phyloP scores from a whole-genome alignment of 2,797 vertebrate species.

The Cryptoblepharus egeriae region DNA sequence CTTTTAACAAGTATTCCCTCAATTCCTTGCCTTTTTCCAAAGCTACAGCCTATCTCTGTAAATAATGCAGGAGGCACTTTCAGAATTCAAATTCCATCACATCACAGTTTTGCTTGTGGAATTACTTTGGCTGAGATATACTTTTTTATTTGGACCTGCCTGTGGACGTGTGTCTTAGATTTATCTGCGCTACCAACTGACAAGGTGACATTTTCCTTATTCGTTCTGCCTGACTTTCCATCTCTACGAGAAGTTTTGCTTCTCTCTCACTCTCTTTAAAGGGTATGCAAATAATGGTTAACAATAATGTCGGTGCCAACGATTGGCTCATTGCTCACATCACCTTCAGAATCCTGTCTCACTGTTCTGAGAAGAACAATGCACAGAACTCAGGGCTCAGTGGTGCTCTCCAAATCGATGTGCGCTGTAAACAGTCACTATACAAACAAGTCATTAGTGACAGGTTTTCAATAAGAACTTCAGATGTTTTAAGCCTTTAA shows the following conservation, averaged over 20 bases:
- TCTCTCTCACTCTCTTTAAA: neutral
- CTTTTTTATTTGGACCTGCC: conserved; percentile 22
- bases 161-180: conserved; percentile 34
- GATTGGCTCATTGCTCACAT: conserved; percentile 29
- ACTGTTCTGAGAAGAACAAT: conserved; percentile 27
- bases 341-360: conserved; percentile 4
- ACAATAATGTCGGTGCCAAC: conserved; percentile 34
- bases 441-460: conserved; percentile 42
- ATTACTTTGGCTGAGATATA: neutral
- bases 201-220: conserved; percentile 34
- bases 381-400: neutral
- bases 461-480: conserved; percentile 44
- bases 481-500: conserved; percentile 49
- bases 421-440: neutral
- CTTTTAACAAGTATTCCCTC: neutral
- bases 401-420: conserved; percentile 9
- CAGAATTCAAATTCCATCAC: conserved; percentile 29
- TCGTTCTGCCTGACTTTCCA: conserved; percentile 14
- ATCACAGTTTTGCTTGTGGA: conserved; percentile 26
- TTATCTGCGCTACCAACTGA: conserved; percentile 33
- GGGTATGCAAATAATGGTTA: conserved; percentile 4
- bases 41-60: conserved; percentile 6
- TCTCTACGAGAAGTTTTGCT: conserved; percentile 4
- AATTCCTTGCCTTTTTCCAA: conserved; percentile 16
- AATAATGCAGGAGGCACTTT: conserved; percentile 40